Conservation (phyloP, 2,113 vertebrate genomes). For the Scolopax mira region DNA sequence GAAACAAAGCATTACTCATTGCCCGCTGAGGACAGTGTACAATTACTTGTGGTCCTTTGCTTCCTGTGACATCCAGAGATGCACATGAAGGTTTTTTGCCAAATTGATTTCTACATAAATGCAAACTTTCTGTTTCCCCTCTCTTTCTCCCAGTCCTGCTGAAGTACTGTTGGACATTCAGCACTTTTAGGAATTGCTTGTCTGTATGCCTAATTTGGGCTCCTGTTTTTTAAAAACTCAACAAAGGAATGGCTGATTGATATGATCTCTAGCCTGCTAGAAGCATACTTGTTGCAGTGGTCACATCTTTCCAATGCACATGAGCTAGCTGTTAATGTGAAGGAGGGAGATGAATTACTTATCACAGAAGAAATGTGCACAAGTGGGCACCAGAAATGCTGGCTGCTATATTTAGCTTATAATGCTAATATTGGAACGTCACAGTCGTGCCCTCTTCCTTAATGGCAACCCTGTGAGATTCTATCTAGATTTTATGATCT, state of each 20-base stretch:
- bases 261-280: background rate
- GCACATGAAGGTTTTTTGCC: background rate
- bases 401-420: constrained; percentile 40
- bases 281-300: background rate
- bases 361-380: constrained; percentile 30
- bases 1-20: background rate
- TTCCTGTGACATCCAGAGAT: background rate
- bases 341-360: constrained; percentile 16
- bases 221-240: background rate
- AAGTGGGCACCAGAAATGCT: background rate
- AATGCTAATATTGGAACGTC: constrained; percentile 49
- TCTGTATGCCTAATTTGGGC: background rate
- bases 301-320: background rate
- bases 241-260: background rate
- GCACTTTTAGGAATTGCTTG: background rate
- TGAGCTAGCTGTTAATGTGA: background rate
- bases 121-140: background rate
- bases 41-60: background rate
- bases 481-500: constrained; percentile 56
- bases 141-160: background rate
- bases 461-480: constrained; percentile 13
- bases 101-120: background rate
- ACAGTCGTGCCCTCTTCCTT: background rate
- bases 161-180: background rate
- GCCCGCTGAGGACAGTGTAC: background rate